A percentile compares a stretch with the other conserved stretches of the same genome.
phyloP scores from a whole-genome alignment of 2,113 vertebrate species.

The Meriones unguiculatus region DNA sequence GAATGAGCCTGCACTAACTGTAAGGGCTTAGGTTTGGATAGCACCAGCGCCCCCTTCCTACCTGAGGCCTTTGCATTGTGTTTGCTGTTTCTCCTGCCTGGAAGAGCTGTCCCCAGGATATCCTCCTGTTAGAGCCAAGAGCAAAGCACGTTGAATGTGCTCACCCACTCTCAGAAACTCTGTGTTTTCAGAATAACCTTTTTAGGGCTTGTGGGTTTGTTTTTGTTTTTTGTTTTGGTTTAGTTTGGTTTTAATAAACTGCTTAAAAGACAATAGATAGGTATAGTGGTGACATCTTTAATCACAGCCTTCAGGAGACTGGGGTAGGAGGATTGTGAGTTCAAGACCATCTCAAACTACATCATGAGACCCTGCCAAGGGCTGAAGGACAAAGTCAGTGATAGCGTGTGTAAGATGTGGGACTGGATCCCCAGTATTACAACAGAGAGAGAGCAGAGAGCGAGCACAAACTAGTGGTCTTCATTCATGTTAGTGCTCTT shows the following conservation, averaged over 20 bases:
- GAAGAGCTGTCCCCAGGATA: background rate
- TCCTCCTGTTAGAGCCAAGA: background rate
- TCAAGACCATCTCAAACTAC: background rate
- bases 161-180: background rate
- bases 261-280: background rate
- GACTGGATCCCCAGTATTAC: no score
- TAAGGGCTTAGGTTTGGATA: background rate
- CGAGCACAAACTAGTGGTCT: background rate
- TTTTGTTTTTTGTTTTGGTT: background rate
- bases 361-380: background rate
- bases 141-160: background rate
- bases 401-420: background rate
- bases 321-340: background rate
- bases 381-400: background rate
- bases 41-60: background rate
- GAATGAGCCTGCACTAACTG: background rate
- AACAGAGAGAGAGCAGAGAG: background rate
- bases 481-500: background rate
- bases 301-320: background rate
- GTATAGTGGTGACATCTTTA: background rate
- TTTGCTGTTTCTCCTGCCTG: constrained; percentile 3
- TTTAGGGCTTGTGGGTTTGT: background rate
- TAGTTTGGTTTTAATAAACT: background rate
- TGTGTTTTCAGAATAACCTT: background rate
- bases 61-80: background rate